Base-by-base conservation (phyloP, 2,888 invertebrate species). In the Merodon equestris region DNA sequence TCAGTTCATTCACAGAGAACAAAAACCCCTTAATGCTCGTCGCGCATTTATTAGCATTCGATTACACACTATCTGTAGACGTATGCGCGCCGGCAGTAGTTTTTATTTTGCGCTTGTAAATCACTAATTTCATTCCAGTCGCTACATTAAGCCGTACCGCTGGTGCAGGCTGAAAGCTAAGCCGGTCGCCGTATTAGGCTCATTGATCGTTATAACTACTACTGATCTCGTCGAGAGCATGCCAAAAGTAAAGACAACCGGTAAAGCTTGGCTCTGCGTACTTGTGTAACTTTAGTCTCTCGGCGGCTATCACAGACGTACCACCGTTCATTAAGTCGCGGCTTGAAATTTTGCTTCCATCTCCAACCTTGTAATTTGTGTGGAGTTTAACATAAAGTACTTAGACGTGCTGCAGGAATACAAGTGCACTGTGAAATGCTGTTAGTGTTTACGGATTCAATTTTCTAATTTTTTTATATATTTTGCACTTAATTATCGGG, bases 201-300 rank as follows among this genome's bases (percentile, higher is more conserved):
- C 18, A n/a, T n/a, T 14, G n/a, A 18, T 19, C 15, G 36, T 18
- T 34, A n/a, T n/a, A 36, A 14, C 27, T 12, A 34, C 9, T 12
- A 15, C 14, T 13, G 18, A 38, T 44, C 15, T 42, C 40, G 34
- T 17, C 40, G 3, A n/a, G 9, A 14, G 9, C n/a, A 38, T 12
- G 13, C 15, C n/a, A 54, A 15, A 38, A 19, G 47, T 19, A 19
- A 27, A 27, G 18, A 14, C 2, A 27, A 50, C 18, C 42, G 42
- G 54, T 56, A 36, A 56, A 71, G 61, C 71, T 71, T 71, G 61
- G 42, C 50, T 63, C 36, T 61, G 61, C 61, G 51, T 13, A 36
- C 54, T 50, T 44, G 54, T 34, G 54, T 56, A 71, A 63, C 48
- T 71, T 71, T 71, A 71, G 71, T 71, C 61, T 71, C 50, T 61